A percentile compares a stretch with the other conserved stretches of the same genome.
Conservation (phyloP, 1,140 invertebrate species). For the Campoletis sonorensis region DNA sequence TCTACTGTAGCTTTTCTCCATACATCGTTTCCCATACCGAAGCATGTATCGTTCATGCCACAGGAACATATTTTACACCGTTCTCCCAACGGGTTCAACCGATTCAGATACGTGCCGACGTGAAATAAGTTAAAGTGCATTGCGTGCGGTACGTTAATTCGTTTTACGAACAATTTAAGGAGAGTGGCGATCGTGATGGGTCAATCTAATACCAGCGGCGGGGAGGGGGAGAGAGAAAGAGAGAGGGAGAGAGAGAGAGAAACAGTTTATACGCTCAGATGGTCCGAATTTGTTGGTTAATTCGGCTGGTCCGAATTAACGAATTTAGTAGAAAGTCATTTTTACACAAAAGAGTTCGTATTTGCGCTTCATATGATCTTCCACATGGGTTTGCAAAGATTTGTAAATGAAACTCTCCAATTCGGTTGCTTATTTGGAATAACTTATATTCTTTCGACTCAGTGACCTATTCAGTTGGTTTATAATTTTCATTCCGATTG, state of each 20-base stretch:
- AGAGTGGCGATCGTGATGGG: constrained; percentile 64
- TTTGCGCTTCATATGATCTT: no score
- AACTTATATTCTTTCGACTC: no score
- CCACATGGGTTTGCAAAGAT: no score
- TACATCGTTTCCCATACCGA: constrained; percentile 50
- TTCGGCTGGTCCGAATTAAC: background rate
- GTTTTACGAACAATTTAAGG: constrained; percentile 72
- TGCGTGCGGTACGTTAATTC: constrained; percentile 72
- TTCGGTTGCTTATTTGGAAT: no score
- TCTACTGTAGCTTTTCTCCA: constrained; percentile 46
- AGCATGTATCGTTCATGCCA: constrained; percentile 66
- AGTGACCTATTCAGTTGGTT: no score
- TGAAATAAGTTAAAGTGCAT: constrained; percentile 72
- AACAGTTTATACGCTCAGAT: background rate
- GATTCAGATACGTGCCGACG: constrained; percentile 58
- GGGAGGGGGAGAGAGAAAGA: background rate
- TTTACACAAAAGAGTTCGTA: no score
- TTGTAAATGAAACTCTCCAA: no score
- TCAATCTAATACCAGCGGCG: constrained; percentile 62
- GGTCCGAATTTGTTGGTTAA: background rate
- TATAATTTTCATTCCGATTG: no score
- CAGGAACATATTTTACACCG: constrained; percentile 70
- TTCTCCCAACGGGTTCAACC: constrained; percentile 23
- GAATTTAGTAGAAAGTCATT: no score
- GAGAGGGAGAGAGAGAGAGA: background rate